Evolutionary conservation across 2,797 vertebrate species (phyloP), one percentile per base, ranked within the genome.

Genomic region (Trachops cirrhosus): DNA sequence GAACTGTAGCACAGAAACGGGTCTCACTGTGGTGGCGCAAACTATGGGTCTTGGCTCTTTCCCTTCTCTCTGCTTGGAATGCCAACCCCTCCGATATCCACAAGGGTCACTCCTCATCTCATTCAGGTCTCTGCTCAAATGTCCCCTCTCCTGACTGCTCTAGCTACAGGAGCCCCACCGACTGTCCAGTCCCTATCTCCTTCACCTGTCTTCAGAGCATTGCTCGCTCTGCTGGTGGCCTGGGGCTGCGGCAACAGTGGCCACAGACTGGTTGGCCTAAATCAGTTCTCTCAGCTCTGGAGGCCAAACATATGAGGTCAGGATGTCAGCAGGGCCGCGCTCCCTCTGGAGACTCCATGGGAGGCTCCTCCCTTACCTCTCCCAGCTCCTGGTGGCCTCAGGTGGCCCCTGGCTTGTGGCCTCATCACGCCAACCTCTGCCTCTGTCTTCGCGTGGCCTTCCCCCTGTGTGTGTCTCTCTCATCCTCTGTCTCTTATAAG

Each of bases 261-360:
- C 11, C 37, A n/a, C 22, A 26, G 24, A 39, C 48, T 14, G 12
- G 44, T 9, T 10, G 50, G 44, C 44, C 32, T 1, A 1, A 57
- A 44, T 64, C 19, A 54, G 3, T 50, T 32, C 24, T 71, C 19
- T 22, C 26, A 7, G 34, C 32, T n/a, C 32, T n/a, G 41, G 50
- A 52, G 50, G 1, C 57, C 86, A 11, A 70, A 37, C 14, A 34
- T 70, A 37, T 57, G 73, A 29, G 29, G 10, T 21, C 9, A 6
- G 46, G n/a, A 67, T 48, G 34, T 16, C 0, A 1, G 24, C 18
- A 6, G 57, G 41, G n/a, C 37, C 24, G 0, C 0, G 1, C 15
- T 22, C 26, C 71, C 70, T 57, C 67, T 16, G 26, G 10, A 48
- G 41, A 1, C 19, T 44, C 37, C 9, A 22, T 41, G 4, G 37